A percentile compares a stretch with the other conserved stretches of the same genome.
Evolutionary conservation across 2,888 invertebrate species (phyloP).

Genomic region (Branchellion lobata): DNA sequence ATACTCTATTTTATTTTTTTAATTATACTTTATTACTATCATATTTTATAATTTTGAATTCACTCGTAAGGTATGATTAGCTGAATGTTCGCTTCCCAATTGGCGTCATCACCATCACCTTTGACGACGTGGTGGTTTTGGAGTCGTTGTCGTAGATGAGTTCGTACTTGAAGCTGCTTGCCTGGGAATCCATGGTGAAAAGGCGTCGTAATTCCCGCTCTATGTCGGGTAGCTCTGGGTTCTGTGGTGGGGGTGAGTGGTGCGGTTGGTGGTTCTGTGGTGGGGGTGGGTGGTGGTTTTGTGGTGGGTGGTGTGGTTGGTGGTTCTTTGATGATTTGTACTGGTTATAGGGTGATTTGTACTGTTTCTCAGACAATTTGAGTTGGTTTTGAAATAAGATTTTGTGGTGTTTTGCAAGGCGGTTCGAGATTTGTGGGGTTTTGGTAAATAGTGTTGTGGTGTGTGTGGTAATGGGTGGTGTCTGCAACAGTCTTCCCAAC

Average conservation of each 20-base stretch:
- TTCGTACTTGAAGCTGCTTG: conserved; percentile 64
- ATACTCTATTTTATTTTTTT: too few species aligned
- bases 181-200: conserved; percentile 85
- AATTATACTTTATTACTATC: too few species aligned
- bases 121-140: conserved; percentile 24
- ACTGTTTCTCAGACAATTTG: not conserved
- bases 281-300: not conserved
- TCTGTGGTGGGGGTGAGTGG: conserved; percentile 61
- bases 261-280: not conserved
- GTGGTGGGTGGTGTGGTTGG: not conserved
- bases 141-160: conserved; percentile 52
- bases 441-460: too few species aligned
- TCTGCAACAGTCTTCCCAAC: too few species aligned
- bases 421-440: not conserved
- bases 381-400: too few species aligned
- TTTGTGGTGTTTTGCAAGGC: too few species aligned
- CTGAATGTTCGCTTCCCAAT: too few species aligned
- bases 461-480: too few species aligned
- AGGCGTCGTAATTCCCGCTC: conserved; percentile 95
- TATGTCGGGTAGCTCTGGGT: conserved; percentile 93
- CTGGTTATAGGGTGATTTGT: not conserved
- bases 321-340: not conserved
- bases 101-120: not conserved
- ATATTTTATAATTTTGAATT: too few species aligned
- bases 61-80: too few species aligned